Conservation (phyloP, 2,797 vertebrate genomes). For the Hydrocynus forskahlii region DNA sequence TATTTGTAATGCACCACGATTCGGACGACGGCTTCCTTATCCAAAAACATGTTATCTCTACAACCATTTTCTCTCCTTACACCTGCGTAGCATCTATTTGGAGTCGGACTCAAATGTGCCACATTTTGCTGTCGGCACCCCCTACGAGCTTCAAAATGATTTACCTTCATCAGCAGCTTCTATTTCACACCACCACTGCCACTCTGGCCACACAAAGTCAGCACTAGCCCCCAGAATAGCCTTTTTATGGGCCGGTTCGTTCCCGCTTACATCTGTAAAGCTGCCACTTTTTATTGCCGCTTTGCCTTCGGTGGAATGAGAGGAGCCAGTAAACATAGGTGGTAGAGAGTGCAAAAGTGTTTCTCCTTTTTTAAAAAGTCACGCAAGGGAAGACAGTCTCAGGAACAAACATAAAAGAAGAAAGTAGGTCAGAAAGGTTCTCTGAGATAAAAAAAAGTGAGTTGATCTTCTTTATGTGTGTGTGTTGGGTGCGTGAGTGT, state of each 20-base stretch:
- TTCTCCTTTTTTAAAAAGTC: constrained; percentile 35
- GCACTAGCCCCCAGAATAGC: constrained; percentile 21
- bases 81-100: background rate
- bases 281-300: background rate
- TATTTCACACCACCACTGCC: constrained; percentile 1
- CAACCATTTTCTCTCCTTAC: background rate
- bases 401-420: constrained; percentile 34
- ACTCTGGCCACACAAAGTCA: background rate
- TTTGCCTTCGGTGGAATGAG: constrained; percentile 8
- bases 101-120: background rate
- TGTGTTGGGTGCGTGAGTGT: background rate
- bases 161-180: constrained; percentile 9
- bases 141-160: background rate
- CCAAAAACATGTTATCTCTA: background rate
- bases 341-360: background rate
- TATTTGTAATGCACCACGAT: background rate
- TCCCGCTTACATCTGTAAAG: constrained; percentile 22
- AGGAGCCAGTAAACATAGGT: background rate
- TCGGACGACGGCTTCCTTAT: background rate
- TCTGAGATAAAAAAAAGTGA: constrained; percentile 64
- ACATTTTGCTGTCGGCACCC: background rate
- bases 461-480: constrained; percentile 46
- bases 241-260: constrained; percentile 21
- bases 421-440: constrained; percentile 77
- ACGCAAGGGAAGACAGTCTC: constrained; percentile 6